Percentiles rank a stretch among this genome's conserved stretches.
These are phyloP conservation scores for Lordiphosa collinella DNA, from an alignment of 1,140 invertebrate genomes.

Conservation along the genomic window DNA sequence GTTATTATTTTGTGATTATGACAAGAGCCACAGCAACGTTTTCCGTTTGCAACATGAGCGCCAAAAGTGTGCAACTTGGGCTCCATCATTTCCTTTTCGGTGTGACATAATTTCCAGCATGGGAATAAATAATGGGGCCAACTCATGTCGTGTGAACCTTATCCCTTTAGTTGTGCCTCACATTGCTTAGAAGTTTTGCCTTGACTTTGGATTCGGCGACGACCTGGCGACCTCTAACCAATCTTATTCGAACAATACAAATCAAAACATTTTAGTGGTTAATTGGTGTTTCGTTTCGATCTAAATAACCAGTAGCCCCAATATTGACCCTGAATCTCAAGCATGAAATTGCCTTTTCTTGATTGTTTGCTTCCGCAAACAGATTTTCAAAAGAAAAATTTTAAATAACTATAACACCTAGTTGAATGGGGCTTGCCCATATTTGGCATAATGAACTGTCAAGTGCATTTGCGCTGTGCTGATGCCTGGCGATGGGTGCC, in stretches of 20 bases:
- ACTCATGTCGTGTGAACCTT: not conserved
- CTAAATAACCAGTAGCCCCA: conserved; percentile 33
- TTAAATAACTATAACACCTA: conserved; percentile 40
- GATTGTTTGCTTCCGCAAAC: conserved; percentile 45
- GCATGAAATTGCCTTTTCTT: conserved; percentile 51
- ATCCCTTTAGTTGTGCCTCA: not conserved
- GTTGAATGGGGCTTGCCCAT: conserved; percentile 33
- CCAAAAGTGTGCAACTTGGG: conserved; percentile 21
- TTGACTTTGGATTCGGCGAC: conserved; percentile 39
- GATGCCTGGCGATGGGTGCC: no score
- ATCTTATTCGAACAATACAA: conserved; percentile 32
- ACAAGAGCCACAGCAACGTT: conserved; percentile 23
- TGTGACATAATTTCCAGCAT: conserved; percentile 48
- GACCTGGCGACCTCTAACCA: conserved; percentile 36
- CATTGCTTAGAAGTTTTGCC: conserved; percentile 36
- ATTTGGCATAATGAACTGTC: conserved; percentile 45
- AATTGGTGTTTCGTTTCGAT: conserved; percentile 31
- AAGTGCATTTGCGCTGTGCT: conserved; percentile 13
- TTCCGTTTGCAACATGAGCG: conserved; percentile 49
- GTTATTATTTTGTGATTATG: conserved; percentile 61
- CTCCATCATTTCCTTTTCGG: conserved; percentile 32
- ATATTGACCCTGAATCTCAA: conserved; percentile 38
- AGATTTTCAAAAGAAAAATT: conserved; percentile 9
- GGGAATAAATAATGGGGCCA: not conserved
- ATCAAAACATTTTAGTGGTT: conserved; percentile 44